Conservation (phyloP, 2,888 invertebrate genomes). For the Microctonus brassicae region DNA sequence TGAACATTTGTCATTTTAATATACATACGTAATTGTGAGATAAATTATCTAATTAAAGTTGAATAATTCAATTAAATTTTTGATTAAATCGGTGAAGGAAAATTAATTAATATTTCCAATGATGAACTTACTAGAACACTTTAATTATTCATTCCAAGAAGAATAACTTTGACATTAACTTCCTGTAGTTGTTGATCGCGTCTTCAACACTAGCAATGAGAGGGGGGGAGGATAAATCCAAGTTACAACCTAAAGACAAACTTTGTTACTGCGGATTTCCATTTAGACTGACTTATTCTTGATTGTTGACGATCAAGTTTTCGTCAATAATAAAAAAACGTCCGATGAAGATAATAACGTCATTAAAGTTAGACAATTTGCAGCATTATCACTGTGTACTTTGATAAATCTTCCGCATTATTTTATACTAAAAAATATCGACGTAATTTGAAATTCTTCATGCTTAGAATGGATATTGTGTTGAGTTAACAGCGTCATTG, state of each 20-base stretch:
- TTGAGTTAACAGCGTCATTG: too few relatives aligned
- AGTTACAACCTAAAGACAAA: constrained; percentile 43
- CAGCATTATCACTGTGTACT: not conserved
- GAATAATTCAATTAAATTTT: not conserved
- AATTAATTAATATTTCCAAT: constrained; percentile 3
- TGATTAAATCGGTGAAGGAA: not conserved
- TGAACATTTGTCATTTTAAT: not conserved
- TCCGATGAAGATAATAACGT: not conserved
- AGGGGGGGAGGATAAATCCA: constrained; percentile 21
- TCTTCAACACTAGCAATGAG: constrained; percentile 15
- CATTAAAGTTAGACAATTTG: not conserved
- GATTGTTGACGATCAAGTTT: constrained; percentile 13
- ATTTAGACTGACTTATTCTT: constrained; percentile 57
- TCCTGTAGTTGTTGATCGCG: constrained; percentile 11
- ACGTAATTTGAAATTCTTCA: too few relatives aligned
- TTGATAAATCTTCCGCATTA: not conserved
- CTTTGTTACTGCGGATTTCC: constrained; percentile 59
- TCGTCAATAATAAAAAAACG: not conserved
- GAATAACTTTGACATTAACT: constrained; percentile 2
- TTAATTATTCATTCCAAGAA: constrained; percentile 5
- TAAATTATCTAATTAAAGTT: constrained; percentile 3
- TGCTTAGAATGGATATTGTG: too few relatives aligned
- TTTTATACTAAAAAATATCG: too few relatives aligned
- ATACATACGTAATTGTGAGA: not conserved
- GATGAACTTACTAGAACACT: not conserved